A percentile compares a stretch with the other conserved stretches of the same genome.
phyloP scores from a whole-genome alignment of 1,140 invertebrate species.

The Heliothis virescens region DNA sequence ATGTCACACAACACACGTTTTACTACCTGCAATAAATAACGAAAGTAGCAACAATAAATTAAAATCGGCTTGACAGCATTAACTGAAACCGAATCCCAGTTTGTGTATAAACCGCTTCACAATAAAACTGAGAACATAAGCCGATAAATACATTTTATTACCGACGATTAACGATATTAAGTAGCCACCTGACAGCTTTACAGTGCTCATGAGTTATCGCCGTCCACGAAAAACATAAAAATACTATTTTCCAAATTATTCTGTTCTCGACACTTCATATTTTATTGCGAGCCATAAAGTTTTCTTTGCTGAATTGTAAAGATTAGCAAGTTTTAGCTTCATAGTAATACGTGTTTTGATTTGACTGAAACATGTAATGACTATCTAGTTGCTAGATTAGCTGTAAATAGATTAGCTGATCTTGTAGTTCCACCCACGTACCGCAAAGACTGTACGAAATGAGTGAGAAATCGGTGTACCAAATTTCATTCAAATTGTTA shows the following conservation, averaged over 20 bases:
- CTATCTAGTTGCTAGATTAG: too few relatives aligned
- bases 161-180: constrained; percentile 17
- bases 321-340: background rate
- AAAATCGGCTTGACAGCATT: constrained; percentile 1
- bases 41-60: constrained; percentile 11
- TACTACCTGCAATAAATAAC: constrained; percentile 6
- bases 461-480: too few relatives aligned
- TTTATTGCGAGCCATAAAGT: background rate
- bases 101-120: background rate
- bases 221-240: background rate
- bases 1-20: background rate
- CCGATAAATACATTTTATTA: constrained; percentile 30
- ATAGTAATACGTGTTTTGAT: too few relatives aligned
- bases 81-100: constrained; percentile 9
- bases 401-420: too few relatives aligned
- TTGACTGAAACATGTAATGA: too few relatives aligned
- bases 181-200: constrained; percentile 14
- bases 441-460: too few relatives aligned
- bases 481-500: too few relatives aligned
- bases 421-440: too few relatives aligned
- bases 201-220: background rate
- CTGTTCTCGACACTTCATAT: constrained; percentile 10
- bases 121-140: constrained; percentile 38
- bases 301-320: background rate
- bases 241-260: background rate